phyloP scores from a whole-genome alignment of 2,888 invertebrate genomes.

The Encarsia formosa region DNA sequence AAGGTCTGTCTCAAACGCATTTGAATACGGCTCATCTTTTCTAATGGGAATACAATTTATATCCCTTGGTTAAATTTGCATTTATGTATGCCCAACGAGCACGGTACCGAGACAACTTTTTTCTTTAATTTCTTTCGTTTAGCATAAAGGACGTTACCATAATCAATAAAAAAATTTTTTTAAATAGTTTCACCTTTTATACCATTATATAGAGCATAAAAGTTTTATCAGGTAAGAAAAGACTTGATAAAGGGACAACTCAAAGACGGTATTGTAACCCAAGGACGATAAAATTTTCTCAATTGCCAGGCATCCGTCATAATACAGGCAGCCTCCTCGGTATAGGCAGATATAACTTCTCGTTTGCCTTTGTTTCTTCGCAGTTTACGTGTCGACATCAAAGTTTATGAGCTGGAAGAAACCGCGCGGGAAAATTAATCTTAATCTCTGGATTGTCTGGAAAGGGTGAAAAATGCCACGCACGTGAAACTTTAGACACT shows the following conservation, averaged over 20 bases:
- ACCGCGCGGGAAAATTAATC: conserved; percentile 16
- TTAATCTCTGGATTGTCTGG: conserved; percentile 12
- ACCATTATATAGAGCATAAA: no score
- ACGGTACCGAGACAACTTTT: no score
- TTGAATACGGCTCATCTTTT: no score
- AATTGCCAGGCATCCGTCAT: conserved; percentile 44
- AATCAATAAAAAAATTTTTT: no score
- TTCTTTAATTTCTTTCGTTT: no score
- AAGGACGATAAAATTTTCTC: conserved; percentile 17
- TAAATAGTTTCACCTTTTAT: no score
- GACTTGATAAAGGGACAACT: no score
- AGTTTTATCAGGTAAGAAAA: no score
- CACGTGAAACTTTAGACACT: no score
- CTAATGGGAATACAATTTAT: conserved; percentile 52
- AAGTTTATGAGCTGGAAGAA: conserved; percentile 35
- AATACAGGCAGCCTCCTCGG: conserved; percentile 40
- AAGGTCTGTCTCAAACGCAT: no score
- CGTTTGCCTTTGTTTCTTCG: conserved; percentile 30
- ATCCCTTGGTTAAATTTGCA: conserved; percentile 38
- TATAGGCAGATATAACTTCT: conserved; percentile 36
- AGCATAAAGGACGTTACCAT: no score
- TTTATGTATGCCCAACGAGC: no score
- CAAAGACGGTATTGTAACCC: not conserved
- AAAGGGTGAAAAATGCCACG: not conserved
- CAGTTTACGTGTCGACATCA: conserved; percentile 33